Conservation (phyloP, 2,888 invertebrate species). For the Rhorus exstirpatorius region DNA sequence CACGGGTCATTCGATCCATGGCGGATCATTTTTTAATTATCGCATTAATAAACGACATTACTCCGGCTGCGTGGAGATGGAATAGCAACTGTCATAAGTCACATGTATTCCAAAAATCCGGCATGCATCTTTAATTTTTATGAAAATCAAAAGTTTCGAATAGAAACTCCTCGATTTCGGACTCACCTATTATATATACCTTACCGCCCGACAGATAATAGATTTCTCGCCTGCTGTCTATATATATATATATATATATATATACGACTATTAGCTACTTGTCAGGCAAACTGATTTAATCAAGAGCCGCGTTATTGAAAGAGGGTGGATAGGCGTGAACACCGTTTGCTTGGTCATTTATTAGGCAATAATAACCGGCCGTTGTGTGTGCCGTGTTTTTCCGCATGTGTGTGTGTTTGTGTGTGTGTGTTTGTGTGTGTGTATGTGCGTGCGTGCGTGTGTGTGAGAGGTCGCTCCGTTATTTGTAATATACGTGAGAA, state of each 20-base stretch:
- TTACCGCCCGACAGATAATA: slow-evolving; percentile 25
- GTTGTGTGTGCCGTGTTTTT: slow-evolving; percentile 5
- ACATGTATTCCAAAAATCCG: too few species aligned
- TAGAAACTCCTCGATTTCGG: neutral
- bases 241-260: too few species aligned
- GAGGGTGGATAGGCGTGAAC: slow-evolving; percentile 80
- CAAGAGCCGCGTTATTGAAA: slow-evolving; percentile 76
- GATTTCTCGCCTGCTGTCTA: slow-evolving; percentile 45
- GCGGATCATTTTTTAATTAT: too few species aligned
- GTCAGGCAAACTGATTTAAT: slow-evolving; percentile 78
- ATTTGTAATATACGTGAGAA: neutral
- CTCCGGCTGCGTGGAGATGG: too few species aligned
- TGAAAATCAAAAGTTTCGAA: neutral
- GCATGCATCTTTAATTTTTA: neutral
- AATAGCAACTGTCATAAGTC: too few species aligned
- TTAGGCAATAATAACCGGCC: slow-evolving; percentile 84
- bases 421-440: too few species aligned
- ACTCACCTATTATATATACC: neutral
- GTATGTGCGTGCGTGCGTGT: neutral
- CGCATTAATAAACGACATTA: too few species aligned
- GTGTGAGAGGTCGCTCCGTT: slow-evolving; percentile 26
- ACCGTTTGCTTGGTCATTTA: slow-evolving; percentile 82
- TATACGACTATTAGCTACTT: slow-evolving; percentile 50
- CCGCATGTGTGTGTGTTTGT: too few species aligned
- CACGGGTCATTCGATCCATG: too few species aligned